Evolutionary conservation across 2,888 invertebrate species (phyloP).

Genomic region (Drosophila fulvimacula): DNA sequence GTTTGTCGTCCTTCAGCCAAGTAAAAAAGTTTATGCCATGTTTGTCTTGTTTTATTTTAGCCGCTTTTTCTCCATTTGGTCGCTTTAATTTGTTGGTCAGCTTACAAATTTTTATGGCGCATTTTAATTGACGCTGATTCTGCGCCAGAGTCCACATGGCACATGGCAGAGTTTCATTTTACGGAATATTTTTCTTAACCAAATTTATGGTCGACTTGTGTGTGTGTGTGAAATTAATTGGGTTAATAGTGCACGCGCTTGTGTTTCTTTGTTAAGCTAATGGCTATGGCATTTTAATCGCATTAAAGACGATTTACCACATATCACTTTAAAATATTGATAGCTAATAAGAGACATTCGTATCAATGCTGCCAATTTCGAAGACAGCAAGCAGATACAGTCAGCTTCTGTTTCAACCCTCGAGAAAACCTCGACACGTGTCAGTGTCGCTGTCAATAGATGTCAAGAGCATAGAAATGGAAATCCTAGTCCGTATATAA

Average conservation of each 20-base stretch:
- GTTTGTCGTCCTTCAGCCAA: background rate
- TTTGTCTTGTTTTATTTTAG: slow-evolving; percentile 19
- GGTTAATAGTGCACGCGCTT: slow-evolving; percentile 40
- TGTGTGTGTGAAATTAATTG: slow-evolving; percentile 40
- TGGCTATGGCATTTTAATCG: slow-evolving; percentile 14
- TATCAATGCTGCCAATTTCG: slow-evolving; percentile 47
- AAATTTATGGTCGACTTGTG: slow-evolving; percentile 43
- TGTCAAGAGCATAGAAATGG: slow-evolving; percentile 65
- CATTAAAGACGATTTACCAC: slow-evolving; percentile 6
- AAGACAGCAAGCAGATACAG: slow-evolving; percentile 42
- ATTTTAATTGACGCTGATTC: slow-evolving; percentile 55
- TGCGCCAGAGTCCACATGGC: slow-evolving; percentile 15
- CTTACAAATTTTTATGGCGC: slow-evolving; percentile 57
- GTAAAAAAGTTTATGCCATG: background rate
- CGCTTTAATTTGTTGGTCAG: slow-evolving; percentile 57
- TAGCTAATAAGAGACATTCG: slow-evolving; percentile 16
- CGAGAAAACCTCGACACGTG: slow-evolving; percentile 70
- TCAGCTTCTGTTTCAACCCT: slow-evolving; percentile 41
- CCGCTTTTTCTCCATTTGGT: slow-evolving; percentile 21
- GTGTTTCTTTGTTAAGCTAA: background rate
- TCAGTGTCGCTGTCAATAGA: slow-evolving; percentile 74
- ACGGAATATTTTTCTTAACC: slow-evolving; percentile 40
- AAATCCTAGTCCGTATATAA: slow-evolving; percentile 63
- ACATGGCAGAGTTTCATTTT: slow-evolving; percentile 43
- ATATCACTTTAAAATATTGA: slow-evolving; percentile 35